Conservation (phyloP, 2,888 invertebrate species). For the Strigamia maritima region DNA sequence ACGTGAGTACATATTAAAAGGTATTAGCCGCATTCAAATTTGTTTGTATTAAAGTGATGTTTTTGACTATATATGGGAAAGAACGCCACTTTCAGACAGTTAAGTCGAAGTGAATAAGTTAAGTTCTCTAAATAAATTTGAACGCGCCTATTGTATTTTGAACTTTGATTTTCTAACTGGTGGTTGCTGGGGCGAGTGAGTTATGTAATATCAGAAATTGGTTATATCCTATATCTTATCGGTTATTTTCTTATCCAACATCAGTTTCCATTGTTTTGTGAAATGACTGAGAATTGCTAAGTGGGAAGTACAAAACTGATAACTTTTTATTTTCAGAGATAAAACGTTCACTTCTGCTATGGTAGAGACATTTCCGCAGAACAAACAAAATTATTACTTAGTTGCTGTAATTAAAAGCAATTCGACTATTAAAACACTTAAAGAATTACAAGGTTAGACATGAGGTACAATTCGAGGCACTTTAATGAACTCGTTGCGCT, state of each 20-base stretch:
- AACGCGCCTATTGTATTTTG: background rate
- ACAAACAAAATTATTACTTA: constrained; percentile 57
- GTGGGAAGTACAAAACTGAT: background rate
- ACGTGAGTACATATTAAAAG: background rate
- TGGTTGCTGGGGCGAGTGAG: background rate
- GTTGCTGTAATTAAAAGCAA: constrained; percentile 66
- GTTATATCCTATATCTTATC: no score
- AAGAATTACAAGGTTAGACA: constrained; percentile 66
- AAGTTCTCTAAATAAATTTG: no score
- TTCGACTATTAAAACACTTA: constrained; percentile 60
- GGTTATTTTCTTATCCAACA: no score
- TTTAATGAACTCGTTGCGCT: background rate
- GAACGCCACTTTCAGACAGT: no score
- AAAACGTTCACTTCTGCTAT: background rate
- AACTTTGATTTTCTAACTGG: background rate
- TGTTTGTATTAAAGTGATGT: no score
- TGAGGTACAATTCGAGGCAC: constrained; percentile 52
- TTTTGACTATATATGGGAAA: no score
- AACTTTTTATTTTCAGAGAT: background rate
- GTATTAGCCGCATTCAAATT: no score
- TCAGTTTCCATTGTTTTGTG: no score
- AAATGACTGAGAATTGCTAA: no score
- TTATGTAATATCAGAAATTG: no score
- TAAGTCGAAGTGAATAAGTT: no score
- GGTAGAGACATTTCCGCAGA: constrained; percentile 52